Percentiles rank a stretch among this genome's conserved stretches.
These are phyloP conservation scores for Eustalomyia histrio DNA, from an alignment of 2,888 invertebrate species.

Conservation along the genomic window DNA sequence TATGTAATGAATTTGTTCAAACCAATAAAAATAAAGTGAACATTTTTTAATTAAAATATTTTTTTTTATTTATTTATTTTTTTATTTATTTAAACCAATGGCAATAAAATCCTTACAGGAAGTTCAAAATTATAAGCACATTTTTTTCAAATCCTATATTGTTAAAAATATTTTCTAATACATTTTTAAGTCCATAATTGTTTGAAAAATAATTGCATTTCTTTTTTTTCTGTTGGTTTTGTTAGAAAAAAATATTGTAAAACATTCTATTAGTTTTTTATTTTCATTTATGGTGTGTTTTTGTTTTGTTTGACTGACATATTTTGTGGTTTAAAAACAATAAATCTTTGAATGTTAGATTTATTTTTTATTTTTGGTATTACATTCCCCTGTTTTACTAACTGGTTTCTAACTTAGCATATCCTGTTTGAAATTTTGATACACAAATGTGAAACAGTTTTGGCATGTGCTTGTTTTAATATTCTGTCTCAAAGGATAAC, in stretches of 20 bases:
- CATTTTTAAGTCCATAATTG: too few species aligned
- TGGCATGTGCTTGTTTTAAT: slow-evolving; percentile 2
- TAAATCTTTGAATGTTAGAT: slow-evolving; percentile 42
- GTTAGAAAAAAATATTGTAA: slow-evolving; percentile 10
- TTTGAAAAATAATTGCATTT: background rate
- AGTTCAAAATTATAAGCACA: too few species aligned
- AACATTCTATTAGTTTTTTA: slow-evolving; percentile 43
- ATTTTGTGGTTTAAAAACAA: slow-evolving; percentile 46
- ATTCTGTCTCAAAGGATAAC: slow-evolving; percentile 1
- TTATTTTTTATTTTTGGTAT: slow-evolving; percentile 22
- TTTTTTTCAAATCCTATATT: too few species aligned
- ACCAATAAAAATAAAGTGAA: too few species aligned
- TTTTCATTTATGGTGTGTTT: background rate
- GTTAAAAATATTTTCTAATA: too few species aligned
- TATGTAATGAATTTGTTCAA: too few species aligned
- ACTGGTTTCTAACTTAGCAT: slow-evolving; percentile 31
- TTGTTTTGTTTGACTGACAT: slow-evolving; percentile 26
- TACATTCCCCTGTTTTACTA: slow-evolving; percentile 4
- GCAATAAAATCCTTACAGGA: too few species aligned
- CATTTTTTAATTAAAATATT: too few species aligned
- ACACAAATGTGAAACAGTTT: background rate
- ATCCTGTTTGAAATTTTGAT: slow-evolving; percentile 30
- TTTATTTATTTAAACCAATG: too few species aligned
- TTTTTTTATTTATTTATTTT: too few species aligned
- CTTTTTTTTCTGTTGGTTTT: background rate